These are phyloP conservation scores for Protobothrops flavoviridis DNA, from an alignment of 2,113 vertebrate genomes.

Conservation along the genomic window DNA sequence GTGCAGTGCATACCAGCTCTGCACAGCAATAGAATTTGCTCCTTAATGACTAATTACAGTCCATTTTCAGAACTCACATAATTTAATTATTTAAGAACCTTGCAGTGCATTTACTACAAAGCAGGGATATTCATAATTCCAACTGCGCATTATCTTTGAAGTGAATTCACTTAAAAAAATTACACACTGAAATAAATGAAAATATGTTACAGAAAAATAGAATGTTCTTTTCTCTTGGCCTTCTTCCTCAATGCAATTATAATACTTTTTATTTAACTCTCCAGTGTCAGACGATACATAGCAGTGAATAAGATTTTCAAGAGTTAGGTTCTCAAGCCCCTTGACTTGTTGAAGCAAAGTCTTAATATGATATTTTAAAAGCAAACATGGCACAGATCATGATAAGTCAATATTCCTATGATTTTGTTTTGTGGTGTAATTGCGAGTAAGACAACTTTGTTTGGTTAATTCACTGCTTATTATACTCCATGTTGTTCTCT, in stretches of 20 bases:
- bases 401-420: background rate
- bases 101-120: slow-evolving; percentile 66
- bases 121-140: slow-evolving; percentile 58
- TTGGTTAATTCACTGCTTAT: background rate
- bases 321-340: slow-evolving; percentile 21
- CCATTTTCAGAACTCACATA: slow-evolving; percentile 65
- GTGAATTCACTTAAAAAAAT: slow-evolving; percentile 52
- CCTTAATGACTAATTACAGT: slow-evolving; percentile 73
- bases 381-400: slow-evolving; percentile 6
- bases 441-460: slow-evolving; percentile 13
- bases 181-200: slow-evolving; percentile 61
- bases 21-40: slow-evolving; percentile 60
- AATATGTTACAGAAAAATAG: slow-evolving; percentile 42
- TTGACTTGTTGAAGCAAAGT: slow-evolving; percentile 4
- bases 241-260: slow-evolving; percentile 23
- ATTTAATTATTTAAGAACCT: slow-evolving; percentile 74
- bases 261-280: slow-evolving; percentile 55
- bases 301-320: slow-evolving; percentile 34
- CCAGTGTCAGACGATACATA: slow-evolving; percentile 32
- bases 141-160: slow-evolving; percentile 71
- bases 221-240: slow-evolving; percentile 36
- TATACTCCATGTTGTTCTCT: slow-evolving; percentile 22
- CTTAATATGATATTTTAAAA: background rate
- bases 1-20: slow-evolving; percentile 37
- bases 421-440: slow-evolving; percentile 16